Percentiles rank a stretch among this genome's conserved stretches.
Evolutionary conservation across 2,113 vertebrate genomes (phyloP).

Genomic region (Corvus cornix): DNA sequence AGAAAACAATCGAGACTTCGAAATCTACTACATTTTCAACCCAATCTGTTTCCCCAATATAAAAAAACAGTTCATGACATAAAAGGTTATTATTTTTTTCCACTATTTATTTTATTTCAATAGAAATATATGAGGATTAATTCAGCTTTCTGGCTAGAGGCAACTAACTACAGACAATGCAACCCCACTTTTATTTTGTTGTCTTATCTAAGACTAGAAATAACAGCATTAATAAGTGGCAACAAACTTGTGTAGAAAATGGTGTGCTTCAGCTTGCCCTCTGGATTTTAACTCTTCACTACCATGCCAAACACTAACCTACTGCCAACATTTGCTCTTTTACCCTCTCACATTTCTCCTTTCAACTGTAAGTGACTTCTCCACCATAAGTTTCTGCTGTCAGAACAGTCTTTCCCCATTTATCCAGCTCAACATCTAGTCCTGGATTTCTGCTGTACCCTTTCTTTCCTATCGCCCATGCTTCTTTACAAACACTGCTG

Average conservation of each 20-base stretch:
- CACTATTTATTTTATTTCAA: neutral
- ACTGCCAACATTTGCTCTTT: neutral
- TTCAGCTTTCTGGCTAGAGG: neutral
- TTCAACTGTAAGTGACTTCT: neutral
- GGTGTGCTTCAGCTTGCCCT: neutral
- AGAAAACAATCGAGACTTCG: conserved; percentile 33
- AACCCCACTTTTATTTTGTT: neutral
- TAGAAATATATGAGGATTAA: neutral
- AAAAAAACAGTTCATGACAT: neutral
- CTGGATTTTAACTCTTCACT: neutral
- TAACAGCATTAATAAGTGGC: neutral
- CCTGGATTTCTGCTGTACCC: neutral
- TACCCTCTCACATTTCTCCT: neutral
- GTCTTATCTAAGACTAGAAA: neutral
- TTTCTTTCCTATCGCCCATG: neutral
- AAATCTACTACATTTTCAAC: neutral
- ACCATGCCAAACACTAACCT: neutral
- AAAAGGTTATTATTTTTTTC: neutral
- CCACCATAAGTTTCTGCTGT: neutral
- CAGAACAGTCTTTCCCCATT: neutral
- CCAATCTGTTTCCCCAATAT: conserved; percentile 4
- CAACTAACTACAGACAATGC: neutral
- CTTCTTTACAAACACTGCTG: neutral
- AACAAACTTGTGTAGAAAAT: neutral
- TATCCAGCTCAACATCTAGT: neutral